These are phyloP conservation scores for Marcusenius ussheri DNA, from an alignment of 2,113 vertebrate species.

Conservation along the genomic window DNA sequence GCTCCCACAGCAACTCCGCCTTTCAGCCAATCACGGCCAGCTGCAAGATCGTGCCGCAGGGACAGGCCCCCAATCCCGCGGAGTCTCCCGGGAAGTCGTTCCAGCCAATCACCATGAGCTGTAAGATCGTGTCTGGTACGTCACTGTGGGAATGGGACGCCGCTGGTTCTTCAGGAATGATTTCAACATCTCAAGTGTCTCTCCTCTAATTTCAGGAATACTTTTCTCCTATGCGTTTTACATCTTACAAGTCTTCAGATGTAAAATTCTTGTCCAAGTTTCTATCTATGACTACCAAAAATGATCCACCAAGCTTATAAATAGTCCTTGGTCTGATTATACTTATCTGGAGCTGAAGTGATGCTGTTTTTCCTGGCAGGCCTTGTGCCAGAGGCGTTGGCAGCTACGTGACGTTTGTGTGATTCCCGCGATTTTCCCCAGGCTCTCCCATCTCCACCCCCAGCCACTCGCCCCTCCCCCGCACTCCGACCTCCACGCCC, in stretches of 20 bases:
- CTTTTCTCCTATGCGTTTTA: not conserved
- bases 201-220: not conserved
- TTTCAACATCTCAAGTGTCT: not conserved
- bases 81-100: conserved; percentile 96
- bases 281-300: not conserved
- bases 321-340: not conserved
- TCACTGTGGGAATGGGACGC: not conserved
- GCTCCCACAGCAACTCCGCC: conserved; percentile 92
- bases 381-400: not conserved
- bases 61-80: conserved; percentile 74
- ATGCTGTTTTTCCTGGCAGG: not conserved
- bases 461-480: conserved; percentile 87
- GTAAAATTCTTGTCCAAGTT: not conserved
- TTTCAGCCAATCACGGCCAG: conserved; percentile 96
- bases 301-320: not conserved
- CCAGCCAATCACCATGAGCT: conserved; percentile 98
- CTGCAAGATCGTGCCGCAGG: conserved; percentile 92
- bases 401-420: not conserved
- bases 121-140: conserved; percentile 98
- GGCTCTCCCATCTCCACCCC: conserved; percentile 95
- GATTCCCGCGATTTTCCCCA: conserved; percentile 40
- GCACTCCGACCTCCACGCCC: conserved; percentile 81
- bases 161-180: not conserved
- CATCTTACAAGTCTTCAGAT: not conserved
- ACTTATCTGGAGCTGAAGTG: not conserved